Base-by-base conservation (phyloP, 2,113 vertebrate genomes). In the Syrmaticus mikado region DNA sequence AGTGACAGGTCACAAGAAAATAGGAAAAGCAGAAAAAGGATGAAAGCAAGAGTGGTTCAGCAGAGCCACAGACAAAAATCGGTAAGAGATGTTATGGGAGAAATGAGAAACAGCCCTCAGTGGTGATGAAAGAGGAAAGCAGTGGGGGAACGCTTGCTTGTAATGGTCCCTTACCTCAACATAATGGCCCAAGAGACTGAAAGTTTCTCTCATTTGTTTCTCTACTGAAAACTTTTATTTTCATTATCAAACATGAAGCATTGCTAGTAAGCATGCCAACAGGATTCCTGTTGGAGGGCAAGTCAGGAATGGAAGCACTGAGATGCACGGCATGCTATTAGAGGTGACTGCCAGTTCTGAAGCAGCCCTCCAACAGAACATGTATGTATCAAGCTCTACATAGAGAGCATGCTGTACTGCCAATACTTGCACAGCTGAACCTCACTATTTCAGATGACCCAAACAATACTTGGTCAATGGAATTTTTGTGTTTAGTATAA, bases 281-380 rank as follows among this genome's bases (percentile, higher is more conserved):
- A 48, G 66, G 53, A 68, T 27, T 70, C 11, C 48, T 66, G 1
- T 13, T 0, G 0, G 12, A 0, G 0, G 75, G 32, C 62, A 73
- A 11, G 75, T 40, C 66, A 30, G 71, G 62, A 89, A 6, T 1
- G 5, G 62, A 72, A 57, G 58, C n/a, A n/a, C 74, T 21, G 18
- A 73, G 62, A 64, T 6, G 6, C 48, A 21, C 32, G 73, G 67
- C 66, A 32, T 65, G 14, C 34, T 6, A 21, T 81, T 40, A 14
- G 43, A 61, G 43, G 66, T 32, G n/a, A 5, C 5, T 52, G 58
- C 22, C 10, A 36, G 52, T 36, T 82, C 48, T 68, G 43, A 67
- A 84, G 74, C 8, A 67, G 64, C 32, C 73, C 55, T 62, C 67
- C 30, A 83, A 73, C 52, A 64, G 52, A 75, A 86, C 43, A 30